phyloP scores from a whole-genome alignment of 2,797 vertebrate species.

The Chromobotia macracanthus region DNA sequence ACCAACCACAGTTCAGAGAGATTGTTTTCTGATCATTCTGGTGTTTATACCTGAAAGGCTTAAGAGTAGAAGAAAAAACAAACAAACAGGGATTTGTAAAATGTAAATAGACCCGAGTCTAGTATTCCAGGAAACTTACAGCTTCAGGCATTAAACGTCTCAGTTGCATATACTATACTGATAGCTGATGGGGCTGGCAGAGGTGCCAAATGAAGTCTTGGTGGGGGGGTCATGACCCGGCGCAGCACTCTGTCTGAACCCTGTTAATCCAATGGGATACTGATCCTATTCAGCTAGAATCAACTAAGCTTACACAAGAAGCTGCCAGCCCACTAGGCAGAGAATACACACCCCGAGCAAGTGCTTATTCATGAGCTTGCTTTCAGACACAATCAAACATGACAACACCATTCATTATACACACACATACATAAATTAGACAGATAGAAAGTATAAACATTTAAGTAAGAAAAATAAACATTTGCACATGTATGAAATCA shows the following conservation, averaged over 20 bases:
- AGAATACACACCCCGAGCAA: not conserved
- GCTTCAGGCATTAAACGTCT: conserved; percentile 38
- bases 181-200: not conserved
- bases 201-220: conserved; percentile 2
- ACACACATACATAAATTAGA: conserved; percentile 17
- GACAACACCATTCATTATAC: not conserved
- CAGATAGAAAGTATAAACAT: too few species aligned
- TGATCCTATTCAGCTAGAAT: conserved; percentile 30
- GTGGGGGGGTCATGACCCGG: conserved; percentile 1
- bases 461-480: not conserved
- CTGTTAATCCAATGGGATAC: conserved; percentile 49
- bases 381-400: not conserved
- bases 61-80: not conserved
- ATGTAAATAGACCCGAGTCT: conserved; percentile 3
- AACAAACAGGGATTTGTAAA: not conserved
- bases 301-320: conserved; percentile 30
- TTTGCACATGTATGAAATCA: not conserved
- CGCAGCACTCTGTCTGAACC: conserved; percentile 31
- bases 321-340: not conserved
- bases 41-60: not conserved
- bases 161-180: not conserved
- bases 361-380: too few species aligned
- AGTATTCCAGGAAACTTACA: not conserved
- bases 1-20: conserved; percentile 16
- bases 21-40: not conserved